Evolutionary conservation across 2,113 vertebrate genomes (phyloP).

Genomic region (Pseudopipra pipra): DNA sequence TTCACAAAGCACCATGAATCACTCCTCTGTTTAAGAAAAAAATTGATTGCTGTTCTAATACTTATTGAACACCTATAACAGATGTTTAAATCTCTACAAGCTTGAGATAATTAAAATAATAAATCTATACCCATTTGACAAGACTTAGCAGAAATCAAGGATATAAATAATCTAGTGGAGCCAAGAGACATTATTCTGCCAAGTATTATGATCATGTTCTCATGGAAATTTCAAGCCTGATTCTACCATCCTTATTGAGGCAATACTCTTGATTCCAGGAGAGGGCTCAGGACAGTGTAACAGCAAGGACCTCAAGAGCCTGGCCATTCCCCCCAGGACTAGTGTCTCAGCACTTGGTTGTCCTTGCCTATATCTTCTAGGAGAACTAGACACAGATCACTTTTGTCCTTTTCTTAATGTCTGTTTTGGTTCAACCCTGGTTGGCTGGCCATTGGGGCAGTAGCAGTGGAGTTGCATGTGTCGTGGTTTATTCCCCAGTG

Average conservation of each 20-base stretch:
- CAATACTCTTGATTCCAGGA: background rate
- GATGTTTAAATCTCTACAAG: slow-evolving; percentile 72
- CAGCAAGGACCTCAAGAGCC: background rate
- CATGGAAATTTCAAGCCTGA: background rate
- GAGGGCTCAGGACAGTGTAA: background rate
- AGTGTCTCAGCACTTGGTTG: background rate
- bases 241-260: background rate
- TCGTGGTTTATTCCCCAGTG: background rate
- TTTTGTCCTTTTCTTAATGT: background rate
- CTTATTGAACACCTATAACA: slow-evolving; percentile 74
- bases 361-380: background rate
- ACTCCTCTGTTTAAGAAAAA: slow-evolving; percentile 59
- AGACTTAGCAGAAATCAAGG: slow-evolving; percentile 50
- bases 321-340: background rate
- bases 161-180: slow-evolving; percentile 51
- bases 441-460: background rate
- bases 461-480: background rate
- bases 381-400: background rate
- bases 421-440: background rate
- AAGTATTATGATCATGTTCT: background rate
- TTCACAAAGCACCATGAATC: slow-evolving; percentile 59
- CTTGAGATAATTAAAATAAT: slow-evolving; percentile 76
- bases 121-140: slow-evolving; percentile 70
- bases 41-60: slow-evolving; percentile 73
- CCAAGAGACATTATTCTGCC: background rate